These are phyloP conservation scores for Clarias fuscus DNA, from an alignment of 2,797 vertebrate genomes.

Conservation along the genomic window DNA sequence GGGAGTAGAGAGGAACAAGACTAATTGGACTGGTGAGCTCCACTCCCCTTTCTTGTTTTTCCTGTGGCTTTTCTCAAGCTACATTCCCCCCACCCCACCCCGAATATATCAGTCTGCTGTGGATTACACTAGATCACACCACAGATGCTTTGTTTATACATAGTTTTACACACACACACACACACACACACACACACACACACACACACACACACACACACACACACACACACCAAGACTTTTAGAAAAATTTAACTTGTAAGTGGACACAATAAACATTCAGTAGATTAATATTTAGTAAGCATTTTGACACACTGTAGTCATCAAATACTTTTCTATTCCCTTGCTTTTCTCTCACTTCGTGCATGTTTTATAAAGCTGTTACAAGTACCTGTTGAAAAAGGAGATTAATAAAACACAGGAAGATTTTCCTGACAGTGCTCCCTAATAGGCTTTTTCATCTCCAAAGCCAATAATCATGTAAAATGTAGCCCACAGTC, in stretches of 20 bases:
- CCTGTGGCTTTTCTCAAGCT: conserved; percentile 56
- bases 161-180: conserved; percentile 45
- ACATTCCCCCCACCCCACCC: conserved; percentile 56
- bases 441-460: conserved; percentile 45
- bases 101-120: conserved; percentile 56
- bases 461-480: conserved; percentile 45
- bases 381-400: conserved; percentile 42
- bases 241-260: neutral
- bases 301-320: neutral
- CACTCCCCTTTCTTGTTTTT: conserved; percentile 57
- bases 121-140: conserved; percentile 61
- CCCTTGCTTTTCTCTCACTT: neutral
- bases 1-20: conserved; percentile 43
- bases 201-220: conserved; percentile 38
- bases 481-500: conserved; percentile 39
- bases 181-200: conserved; percentile 35
- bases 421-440: conserved; percentile 38
- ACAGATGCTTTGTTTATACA: conserved; percentile 49
- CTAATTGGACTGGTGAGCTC: conserved; percentile 59
- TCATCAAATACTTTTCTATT: neutral
- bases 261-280: neutral
- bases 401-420: conserved; percentile 42
- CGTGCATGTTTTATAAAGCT: neutral
- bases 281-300: neutral
- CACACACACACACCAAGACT: neutral